A percentile compares a stretch with the other conserved stretches of the same genome.
Conservation (phyloP, 1,140 invertebrate genomes). For the Parasteatoda tepidariorum region DNA sequence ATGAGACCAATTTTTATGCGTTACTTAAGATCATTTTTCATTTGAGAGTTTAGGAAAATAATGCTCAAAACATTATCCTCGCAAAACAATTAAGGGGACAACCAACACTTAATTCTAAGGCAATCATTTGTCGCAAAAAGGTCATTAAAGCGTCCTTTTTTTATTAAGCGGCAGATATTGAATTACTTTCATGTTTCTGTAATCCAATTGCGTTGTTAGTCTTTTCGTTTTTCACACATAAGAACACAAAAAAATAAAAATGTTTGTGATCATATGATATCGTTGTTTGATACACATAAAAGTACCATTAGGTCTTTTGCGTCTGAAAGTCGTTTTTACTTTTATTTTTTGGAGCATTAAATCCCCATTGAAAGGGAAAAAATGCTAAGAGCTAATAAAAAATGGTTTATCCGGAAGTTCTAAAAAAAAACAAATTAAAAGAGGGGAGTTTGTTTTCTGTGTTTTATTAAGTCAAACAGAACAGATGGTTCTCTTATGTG, state of each 20-base stretch:
- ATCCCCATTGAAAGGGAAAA: too few species aligned
- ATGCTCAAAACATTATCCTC: not conserved
- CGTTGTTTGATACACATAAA: not conserved
- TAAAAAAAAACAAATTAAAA: too few species aligned
- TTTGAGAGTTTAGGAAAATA: not conserved
- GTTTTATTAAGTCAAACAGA: not conserved
- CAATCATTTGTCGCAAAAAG: not conserved
- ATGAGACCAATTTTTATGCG: not conserved
- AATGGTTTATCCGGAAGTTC: too few species aligned
- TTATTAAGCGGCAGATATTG: not conserved
- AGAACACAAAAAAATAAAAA: not conserved
- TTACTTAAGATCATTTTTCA: slow-evolving; percentile 9
- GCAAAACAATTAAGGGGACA: slow-evolving; percentile 11
- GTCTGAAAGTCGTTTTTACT: too few species aligned
- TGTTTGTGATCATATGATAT: not conserved
- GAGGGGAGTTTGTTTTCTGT: too few species aligned
- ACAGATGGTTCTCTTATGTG: not conserved
- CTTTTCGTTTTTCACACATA: not conserved
- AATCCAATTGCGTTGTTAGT: not conserved
- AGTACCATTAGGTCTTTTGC: not conserved
- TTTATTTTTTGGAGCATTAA: too few species aligned
- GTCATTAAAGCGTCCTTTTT: not conserved
- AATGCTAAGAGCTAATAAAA: too few species aligned
- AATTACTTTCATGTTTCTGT: not conserved
- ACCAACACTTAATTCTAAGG: slow-evolving; percentile 18